Percentiles rank a stretch among this genome's conserved stretches.
phyloP scores from a whole-genome alignment of 2,888 invertebrate genomes.

The Athripsodes cinereus region DNA sequence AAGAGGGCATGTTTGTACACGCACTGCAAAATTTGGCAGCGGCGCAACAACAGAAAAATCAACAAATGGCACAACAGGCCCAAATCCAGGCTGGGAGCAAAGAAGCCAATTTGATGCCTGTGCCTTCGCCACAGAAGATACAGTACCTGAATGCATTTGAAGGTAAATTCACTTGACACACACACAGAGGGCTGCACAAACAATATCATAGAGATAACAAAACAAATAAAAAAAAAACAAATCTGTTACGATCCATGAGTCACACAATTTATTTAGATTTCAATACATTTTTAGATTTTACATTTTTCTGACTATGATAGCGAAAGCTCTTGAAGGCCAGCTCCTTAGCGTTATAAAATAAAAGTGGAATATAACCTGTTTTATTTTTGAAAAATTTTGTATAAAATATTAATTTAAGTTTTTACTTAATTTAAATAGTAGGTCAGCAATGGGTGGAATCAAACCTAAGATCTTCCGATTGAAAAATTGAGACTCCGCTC shows the following conservation, averaged over 20 bases:
- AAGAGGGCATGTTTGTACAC: slow-evolving; percentile 51
- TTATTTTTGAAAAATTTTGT: too few species aligned
- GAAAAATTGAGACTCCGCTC: too few species aligned
- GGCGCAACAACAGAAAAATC: slow-evolving; percentile 48
- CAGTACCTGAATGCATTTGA: slow-evolving; percentile 93
- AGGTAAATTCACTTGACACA: slow-evolving; percentile 47
- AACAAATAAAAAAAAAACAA: not conserved
- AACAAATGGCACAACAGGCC: slow-evolving; percentile 31
- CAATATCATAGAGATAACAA: not conserved
- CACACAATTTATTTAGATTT: too few species aligned
- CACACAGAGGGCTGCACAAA: not conserved
- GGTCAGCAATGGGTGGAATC: too few species aligned
- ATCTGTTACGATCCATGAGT: not conserved
- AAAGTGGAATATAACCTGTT: too few species aligned
- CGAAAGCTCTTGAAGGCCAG: too few species aligned
- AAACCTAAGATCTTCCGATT: too few species aligned
- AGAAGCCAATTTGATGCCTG: slow-evolving; percentile 90
- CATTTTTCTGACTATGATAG: too few species aligned
- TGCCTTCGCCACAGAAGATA: slow-evolving; percentile 94
- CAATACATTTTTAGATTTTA: too few species aligned
- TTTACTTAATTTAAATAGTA: too few species aligned
- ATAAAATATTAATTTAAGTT: too few species aligned
- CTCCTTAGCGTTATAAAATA: too few species aligned
- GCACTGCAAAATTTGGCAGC: slow-evolving; percentile 51
- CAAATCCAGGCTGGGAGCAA: slow-evolving; percentile 37